Percentiles rank a stretch among this genome's conserved stretches.
phyloP scores from a whole-genome alignment of 2,113 vertebrate species.

The Rhinolophus sinicus region DNA sequence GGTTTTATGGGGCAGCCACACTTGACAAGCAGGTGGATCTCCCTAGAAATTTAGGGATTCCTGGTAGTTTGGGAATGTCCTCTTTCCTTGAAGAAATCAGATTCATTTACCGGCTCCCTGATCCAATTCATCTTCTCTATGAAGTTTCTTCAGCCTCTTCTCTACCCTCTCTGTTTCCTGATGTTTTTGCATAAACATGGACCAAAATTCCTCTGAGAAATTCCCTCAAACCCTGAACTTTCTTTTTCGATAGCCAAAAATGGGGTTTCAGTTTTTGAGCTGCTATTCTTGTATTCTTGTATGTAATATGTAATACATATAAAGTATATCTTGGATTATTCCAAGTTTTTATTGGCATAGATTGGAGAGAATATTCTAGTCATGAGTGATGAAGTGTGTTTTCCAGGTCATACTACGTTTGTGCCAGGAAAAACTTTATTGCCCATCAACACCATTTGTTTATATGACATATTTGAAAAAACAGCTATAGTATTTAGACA shows the following conservation, averaged over 20 bases:
- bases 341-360: conserved; percentile 50
- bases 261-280: not conserved
- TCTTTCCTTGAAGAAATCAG: not conserved
- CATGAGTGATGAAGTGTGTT: conserved; percentile 45
- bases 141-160: not conserved
- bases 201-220: not conserved
- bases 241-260: not conserved
- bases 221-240: not conserved
- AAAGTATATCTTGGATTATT: conserved; percentile 34
- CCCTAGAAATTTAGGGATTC: not conserved
- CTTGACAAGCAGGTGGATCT: not conserved
- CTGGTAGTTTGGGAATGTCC: not conserved
- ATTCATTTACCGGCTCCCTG: not conserved
- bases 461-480: conserved; percentile 31
- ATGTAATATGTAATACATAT: not conserved
- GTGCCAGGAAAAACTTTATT: conserved; percentile 42
- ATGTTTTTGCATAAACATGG: not conserved
- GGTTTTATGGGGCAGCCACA: not conserved
- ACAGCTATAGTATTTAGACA: not conserved
- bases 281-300: not conserved
- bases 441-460: conserved; percentile 17
- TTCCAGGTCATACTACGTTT: conserved; percentile 42
- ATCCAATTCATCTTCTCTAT: not conserved
- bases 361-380: conserved; percentile 25
- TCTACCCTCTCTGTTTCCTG: not conserved